Evolutionary conservation across 1,140 invertebrate species (phyloP), one percentile per base, ranked within the genome.

Genomic region (Penaeus chinensis): DNA sequence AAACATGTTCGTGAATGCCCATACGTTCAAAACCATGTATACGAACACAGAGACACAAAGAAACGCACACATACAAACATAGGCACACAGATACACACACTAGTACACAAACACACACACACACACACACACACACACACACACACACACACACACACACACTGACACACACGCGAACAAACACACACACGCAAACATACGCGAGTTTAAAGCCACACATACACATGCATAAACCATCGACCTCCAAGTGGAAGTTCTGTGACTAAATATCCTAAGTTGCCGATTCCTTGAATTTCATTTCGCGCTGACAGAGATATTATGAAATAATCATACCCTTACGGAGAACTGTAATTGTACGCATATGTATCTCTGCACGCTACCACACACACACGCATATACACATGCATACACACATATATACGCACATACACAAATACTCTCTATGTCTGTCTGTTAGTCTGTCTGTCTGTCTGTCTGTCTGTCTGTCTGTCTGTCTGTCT

Each of bases 51-150:
- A 60, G 66, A 71, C 37, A 84, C 62, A 84, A 3, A 83, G 8
- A 83, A 10, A 74, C 82, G 32, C 24, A 83, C 82, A 37, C n/a
- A 77, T 32, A 84, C 2, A 20, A 32, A 76, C 62, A 74, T 66
- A 81, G 32, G 61, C 47, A 82, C 54, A 82, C 54, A 82, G 61
- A 82, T 32, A 80, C 42, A 22, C 2, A 80, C 16, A 80, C 19
- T 42, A 1, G 5, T 7, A 42, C 24, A 80, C 16, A 54, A 4
- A 54, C 42, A 54, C 5, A 54, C 78, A 80, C 37, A 80, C 37
- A 80, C 37, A 54, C 54, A 47, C 78, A 80, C 54, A 61, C 37
- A 61, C 37, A 54, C 54, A 54, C 54, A 47, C 37, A 47, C 37
- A 80, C 78, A 61, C 78, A 61, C 20, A 61, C 20, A 47, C 24